Evolutionary conservation across 2,113 vertebrate species (phyloP), one percentile per base, ranked within the genome.

Genomic region (Octodon degus): DNA sequence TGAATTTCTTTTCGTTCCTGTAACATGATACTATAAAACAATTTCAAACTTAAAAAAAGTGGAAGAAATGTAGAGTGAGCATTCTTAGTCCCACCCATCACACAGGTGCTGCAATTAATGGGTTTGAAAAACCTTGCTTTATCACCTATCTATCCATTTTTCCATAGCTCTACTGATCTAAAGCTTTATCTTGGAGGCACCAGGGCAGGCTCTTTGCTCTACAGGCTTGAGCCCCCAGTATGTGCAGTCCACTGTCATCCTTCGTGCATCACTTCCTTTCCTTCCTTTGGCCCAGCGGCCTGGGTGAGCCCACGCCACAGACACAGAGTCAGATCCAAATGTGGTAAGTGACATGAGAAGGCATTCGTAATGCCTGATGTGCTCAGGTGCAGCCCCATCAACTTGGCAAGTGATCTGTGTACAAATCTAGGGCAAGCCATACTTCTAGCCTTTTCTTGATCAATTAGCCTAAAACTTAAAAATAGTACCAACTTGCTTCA

Each of bases 371-470:
- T 9, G 53, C 83, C 6, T 86, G 13, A 65, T 24, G 67, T 13
- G 5, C 53, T 83, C 58, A 79, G 50, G 60, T 58, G 27, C 19
- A 17, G 62, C 40, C 32, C 32, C 25, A 43, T 32, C n/a, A 53
- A 70, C 70, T 55, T 10, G n/a, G 11, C 87, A 81, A 89, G 60
- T 72, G 37, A 95, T 81, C 87, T 91, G 74, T 19, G 70, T 11
- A 82, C 53, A 89, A 50, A 91, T 67, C 63, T 40, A 67, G 55
- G 89, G 34, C 16, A 80, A 65, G 16, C 6, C 50, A 60, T 9
- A 85, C 34, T 79, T 90, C 63, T 67, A 60, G 55, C 47, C 58
- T 85, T 80, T 89, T 91, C 40, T 77, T 83, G 24, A 82, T 89
- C 32, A 62, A 80, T 30, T 65, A 27, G 25, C 30, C 16, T 60